These are phyloP conservation scores for Acrossocheilus fasciatus DNA, from an alignment of 2,797 vertebrate genomes.

Conservation along the genomic window DNA sequence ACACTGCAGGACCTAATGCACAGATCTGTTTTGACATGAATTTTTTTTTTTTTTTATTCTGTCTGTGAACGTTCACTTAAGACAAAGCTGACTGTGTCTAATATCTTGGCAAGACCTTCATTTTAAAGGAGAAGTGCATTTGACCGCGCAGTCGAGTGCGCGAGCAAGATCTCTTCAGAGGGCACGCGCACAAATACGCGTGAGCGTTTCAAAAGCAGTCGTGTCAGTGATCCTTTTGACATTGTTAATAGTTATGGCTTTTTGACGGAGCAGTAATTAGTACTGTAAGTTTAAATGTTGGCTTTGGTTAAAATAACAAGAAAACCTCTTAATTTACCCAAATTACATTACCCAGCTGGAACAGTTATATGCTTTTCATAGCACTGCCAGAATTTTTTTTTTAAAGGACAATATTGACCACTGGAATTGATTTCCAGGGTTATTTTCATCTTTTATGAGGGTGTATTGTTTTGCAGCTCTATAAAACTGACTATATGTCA, in stretches of 20 bases:
- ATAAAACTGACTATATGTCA: not conserved
- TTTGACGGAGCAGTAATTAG: not conserved
- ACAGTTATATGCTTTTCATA: not conserved
- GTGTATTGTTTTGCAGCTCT: not conserved
- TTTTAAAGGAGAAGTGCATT: slow-evolving; percentile 13
- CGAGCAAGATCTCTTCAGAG: not conserved
- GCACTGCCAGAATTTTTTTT: not conserved
- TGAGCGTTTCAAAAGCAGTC: not conserved
- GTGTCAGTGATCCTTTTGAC: not conserved
- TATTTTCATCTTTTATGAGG: not conserved
- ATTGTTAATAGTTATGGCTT: not conserved
- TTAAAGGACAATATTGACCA: not conserved
- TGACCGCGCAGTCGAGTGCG: not conserved
- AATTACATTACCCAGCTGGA: not conserved
- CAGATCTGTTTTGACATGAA: not conserved
- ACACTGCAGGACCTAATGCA: not conserved
- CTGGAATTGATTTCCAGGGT: not conserved
- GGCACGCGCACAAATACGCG: not conserved
- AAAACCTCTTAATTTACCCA: not conserved
- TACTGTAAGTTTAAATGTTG: not conserved
- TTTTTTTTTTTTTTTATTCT: not conserved
- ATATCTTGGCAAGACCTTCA: slow-evolving; percentile 1
- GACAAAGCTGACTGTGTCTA: not conserved
- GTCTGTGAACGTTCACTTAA: not conserved
- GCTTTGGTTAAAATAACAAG: not conserved